Conservation (phyloP, 1,140 invertebrate species). For the Nasonia longicornis region DNA sequence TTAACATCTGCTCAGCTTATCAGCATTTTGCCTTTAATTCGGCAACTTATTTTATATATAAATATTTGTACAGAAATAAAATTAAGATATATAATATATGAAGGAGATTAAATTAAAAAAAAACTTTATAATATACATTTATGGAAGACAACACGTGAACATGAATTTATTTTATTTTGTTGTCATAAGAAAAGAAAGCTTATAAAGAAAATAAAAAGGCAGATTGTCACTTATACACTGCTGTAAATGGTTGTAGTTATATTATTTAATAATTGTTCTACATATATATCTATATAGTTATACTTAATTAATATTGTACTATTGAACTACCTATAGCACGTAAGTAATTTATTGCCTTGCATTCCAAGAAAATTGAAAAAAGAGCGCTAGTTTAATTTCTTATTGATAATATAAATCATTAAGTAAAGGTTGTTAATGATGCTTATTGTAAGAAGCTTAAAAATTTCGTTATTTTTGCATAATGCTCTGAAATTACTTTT, state of each 20-base stretch:
- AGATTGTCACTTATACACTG: conserved; percentile 47
- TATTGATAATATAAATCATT: neutral
- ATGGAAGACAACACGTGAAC: neutral
- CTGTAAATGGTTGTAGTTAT: conserved; percentile 61
- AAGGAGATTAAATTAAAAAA: conserved; percentile 41
- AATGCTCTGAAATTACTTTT: neutral
- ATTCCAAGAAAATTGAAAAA: conserved; percentile 49
- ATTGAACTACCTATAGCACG: conserved; percentile 44
- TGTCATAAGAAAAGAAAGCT: conserved; percentile 31
- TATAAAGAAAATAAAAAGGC: conserved; percentile 15
- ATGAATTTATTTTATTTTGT: conserved; percentile 32
- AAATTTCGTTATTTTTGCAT: neutral
- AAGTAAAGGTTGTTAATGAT: conserved; percentile 25
- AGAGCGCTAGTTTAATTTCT: conserved; percentile 29
- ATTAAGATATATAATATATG: conserved; percentile 41
- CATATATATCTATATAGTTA: conserved; percentile 50
- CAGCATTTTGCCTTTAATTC: conserved; percentile 48
- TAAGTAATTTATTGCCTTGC: conserved; percentile 54
- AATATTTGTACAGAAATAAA: conserved; percentile 60
- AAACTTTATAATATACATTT: conserved; percentile 26
- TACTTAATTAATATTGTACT: conserved; percentile 48
- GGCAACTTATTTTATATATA: conserved; percentile 63
- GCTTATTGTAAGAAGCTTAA: conserved; percentile 18
- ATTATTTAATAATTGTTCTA: conserved; percentile 60
- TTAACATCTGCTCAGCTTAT: conserved; percentile 27